A percentile compares a stretch with the other conserved stretches of the same genome.
phyloP scores from a whole-genome alignment of 1,140 invertebrate genomes.

The Pseudomyrmex flavicornis region DNA sequence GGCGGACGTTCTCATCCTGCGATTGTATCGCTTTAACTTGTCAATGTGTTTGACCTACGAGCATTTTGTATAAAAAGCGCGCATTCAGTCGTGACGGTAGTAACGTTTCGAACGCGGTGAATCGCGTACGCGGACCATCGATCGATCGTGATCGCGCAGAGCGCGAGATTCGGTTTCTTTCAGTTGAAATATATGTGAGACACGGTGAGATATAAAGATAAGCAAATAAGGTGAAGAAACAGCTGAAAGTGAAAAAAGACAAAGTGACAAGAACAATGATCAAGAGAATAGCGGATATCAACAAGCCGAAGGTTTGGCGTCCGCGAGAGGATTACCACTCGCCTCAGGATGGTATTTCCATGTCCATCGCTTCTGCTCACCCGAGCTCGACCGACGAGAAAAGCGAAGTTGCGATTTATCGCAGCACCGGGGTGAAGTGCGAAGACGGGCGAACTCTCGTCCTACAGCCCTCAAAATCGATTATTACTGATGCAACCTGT shows the following conservation, averaged over 20 bases:
- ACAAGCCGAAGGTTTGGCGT: slow-evolving; percentile 67
- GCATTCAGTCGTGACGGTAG: slow-evolving; percentile 26
- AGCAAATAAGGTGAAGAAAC: background rate
- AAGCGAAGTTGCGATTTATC: slow-evolving; percentile 36
- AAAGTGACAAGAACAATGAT: slow-evolving; percentile 25
- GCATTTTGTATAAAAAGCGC: slow-evolving; percentile 28
- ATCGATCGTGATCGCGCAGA: background rate
- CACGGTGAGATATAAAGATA: background rate
- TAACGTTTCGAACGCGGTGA: background rate
- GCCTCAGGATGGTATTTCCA: slow-evolving; percentile 70
- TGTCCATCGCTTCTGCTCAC: slow-evolving; percentile 67
- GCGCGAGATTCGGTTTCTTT: background rate
- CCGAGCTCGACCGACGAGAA: slow-evolving; percentile 15
- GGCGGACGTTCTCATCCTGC: slow-evolving; percentile 57
- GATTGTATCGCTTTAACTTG: slow-evolving; percentile 50
- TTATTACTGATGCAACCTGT: slow-evolving; percentile 23
- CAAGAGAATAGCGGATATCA: slow-evolving; percentile 31
- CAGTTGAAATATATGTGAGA: background rate
- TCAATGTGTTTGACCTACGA: slow-evolving; percentile 43
- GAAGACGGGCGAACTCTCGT: slow-evolving; percentile 46
- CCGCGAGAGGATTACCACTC: slow-evolving; percentile 61
- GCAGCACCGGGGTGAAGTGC: slow-evolving; percentile 12
- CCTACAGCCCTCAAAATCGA: slow-evolving; percentile 41
- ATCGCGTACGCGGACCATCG: background rate
- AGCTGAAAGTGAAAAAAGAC: background rate